Base-by-base conservation (phyloP, 2,113 vertebrate genomes). In the Rhineura floridana region DNA sequence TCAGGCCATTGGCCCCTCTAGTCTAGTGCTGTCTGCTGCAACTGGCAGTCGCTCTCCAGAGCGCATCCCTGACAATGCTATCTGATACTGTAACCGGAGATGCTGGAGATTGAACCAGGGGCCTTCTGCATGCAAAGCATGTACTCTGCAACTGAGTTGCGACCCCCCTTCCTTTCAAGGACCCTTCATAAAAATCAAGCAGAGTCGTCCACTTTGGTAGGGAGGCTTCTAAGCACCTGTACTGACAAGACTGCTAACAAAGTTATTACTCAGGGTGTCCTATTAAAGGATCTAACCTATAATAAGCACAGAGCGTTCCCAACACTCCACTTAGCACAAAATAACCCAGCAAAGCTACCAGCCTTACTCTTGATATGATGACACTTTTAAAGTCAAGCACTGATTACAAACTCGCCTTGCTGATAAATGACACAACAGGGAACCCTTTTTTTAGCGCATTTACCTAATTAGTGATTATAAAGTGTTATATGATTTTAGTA, bases 381-480 rank as follows among this genome's bases (percentile, higher is more conserved):
- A 91, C 81, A 76, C 83, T 88, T 50, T 12, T 65, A 88, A 90
- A 91, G 88, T 88, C 92, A 86, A 92, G 78, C 69, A 72, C 91
- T 90, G 89, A 92, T 92, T 92, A 90, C 83, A 89, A 91, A 70
- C 89, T 65, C 88, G 81, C 1, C 42, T 70, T 83, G 42, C 85
- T 67, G 28, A 62, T 84, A 92, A 93, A 88, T 62, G 46, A 73
- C 87, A 76, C 93, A n/a, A 42, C 21, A 25, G 93, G 91, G 90
- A 92, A 59, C 55, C 87, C 80, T 91, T 72, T 72, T 88, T 82
- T 76, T 77, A 88, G 91, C 87, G 65, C 91, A 91, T 92, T 94
- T 93, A 90, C 85, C 91, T 93, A 92, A 93, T 92, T 92, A 94
- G 89, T 67, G 77, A 80, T 93, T 94, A 86, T 80, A 87, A 89